Evolutionary conservation across 2,797 vertebrate genomes (phyloP), one percentile per base, ranked within the genome.

Genomic region (Novumbra hubbsi): DNA sequence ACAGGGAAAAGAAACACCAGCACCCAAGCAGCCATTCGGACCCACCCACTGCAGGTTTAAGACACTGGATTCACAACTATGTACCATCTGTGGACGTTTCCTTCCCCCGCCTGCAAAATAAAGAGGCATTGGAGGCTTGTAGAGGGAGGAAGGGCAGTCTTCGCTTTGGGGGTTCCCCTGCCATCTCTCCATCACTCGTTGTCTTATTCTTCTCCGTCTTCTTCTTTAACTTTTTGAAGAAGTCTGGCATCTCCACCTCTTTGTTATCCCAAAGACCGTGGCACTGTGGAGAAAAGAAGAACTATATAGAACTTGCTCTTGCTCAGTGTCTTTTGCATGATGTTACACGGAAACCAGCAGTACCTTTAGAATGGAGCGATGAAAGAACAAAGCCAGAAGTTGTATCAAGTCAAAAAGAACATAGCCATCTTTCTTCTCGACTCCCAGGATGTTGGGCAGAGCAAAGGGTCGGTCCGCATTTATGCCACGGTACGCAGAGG

Each of bases 241-340:
- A 92, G 78, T 92, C 92, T 0, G 92, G 91, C 90, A 93, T 91
- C 81, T 91, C 90, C 5, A 93, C 89, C 57, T 91, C 91, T 49
- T 90, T 93, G 83, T 93, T 92, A 88, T 95, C 94, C 95, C 94
- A 94, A 38, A 95, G 91, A 27, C 95, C 94, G 4, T 94, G 92
- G 75, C 91, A 93, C 95, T 95, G 73, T 16, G 7, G 0, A 73
- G 68, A 4, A 9, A 5, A 50, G 28, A 64, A 16, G n/a, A 24
- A 19, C 15, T 34, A 19, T 30, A 32, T 28, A 63, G 14, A 72
- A 28, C 21, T 60, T 60, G 55, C 12, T 21, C 55, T 60, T 27
- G n/a, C n/a, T n/a, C 12, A 4, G 55, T 4, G 19, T 60, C 21
- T 12, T 27, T 24, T 24, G 4, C 24, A 60, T 27, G 55, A 27